A percentile compares a stretch with the other conserved stretches of the same genome.
phyloP scores from a whole-genome alignment of 2,797 vertebrate genomes.

The Odontamblyopus lacepedii region DNA sequence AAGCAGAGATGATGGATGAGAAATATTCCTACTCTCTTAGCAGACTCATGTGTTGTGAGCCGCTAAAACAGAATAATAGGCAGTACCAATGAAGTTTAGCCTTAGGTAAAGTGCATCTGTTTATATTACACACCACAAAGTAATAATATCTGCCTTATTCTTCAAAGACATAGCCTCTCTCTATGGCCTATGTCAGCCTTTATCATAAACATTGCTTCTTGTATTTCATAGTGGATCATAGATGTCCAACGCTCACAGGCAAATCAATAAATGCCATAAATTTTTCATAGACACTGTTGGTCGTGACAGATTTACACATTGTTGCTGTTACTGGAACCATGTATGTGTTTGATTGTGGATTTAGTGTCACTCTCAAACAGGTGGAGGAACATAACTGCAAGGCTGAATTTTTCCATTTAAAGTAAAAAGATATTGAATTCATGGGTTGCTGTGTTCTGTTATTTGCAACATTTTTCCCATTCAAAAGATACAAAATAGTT shows the following conservation, averaged over 20 bases:
- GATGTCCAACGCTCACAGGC: constrained; percentile 29
- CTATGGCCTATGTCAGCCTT: constrained; percentile 5
- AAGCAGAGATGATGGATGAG: background rate
- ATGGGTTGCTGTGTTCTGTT: too few species aligned
- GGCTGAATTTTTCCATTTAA: too few species aligned
- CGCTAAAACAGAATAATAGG: constrained; percentile 20
- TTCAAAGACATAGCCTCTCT: constrained; percentile 14
- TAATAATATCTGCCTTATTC: constrained; percentile 23
- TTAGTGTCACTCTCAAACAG: background rate
- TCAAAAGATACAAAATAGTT: too few species aligned
- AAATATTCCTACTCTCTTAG: background rate
- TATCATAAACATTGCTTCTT: constrained; percentile 2
- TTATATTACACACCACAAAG: constrained; percentile 39
- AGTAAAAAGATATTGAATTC: too few species aligned
- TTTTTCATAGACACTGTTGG: constrained; percentile 11
- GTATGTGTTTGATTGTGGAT: constrained; percentile 11
- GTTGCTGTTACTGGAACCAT: constrained; percentile 16
- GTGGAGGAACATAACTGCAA: background rate
- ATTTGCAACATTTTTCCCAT: too few species aligned
- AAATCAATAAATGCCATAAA: constrained; percentile 36
- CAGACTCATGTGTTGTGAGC: background rate
- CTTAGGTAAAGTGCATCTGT: constrained; percentile 32
- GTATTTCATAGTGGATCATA: constrained; percentile 27
- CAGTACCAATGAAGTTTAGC: constrained; percentile 22
- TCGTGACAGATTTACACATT: constrained; percentile 29